Evolutionary conservation across 2,888 invertebrate genomes (phyloP).

Genomic region (Pristionchus maxplancki): DNA sequence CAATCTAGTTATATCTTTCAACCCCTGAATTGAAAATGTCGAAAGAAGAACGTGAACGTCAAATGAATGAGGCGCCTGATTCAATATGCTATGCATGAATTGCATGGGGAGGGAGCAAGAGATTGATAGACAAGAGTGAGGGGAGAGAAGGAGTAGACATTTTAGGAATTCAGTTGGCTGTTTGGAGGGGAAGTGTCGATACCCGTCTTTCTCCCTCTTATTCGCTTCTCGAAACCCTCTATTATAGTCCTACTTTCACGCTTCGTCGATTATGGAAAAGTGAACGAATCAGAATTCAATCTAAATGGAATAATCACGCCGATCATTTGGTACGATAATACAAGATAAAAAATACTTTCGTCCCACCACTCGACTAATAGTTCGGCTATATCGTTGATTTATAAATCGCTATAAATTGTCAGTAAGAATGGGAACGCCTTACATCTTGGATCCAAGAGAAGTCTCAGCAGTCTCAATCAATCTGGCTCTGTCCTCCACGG

Average conservation of each 20-base stretch:
- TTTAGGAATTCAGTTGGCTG: neutral
- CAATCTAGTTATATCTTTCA: neutral
- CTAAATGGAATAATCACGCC: no score
- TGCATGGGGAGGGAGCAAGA: neutral
- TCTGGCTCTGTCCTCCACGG: conserved; percentile 89
- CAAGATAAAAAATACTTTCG: no score
- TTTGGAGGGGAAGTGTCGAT: neutral
- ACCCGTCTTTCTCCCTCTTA: neutral
- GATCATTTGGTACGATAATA: no score
- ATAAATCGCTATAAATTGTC: neutral
- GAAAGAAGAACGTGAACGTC: neutral
- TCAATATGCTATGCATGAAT: conserved; percentile 36
- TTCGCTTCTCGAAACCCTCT: conserved; percentile 2
- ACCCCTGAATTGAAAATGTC: neutral
- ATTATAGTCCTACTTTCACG: neutral
- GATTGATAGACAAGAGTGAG: conserved; percentile 17
- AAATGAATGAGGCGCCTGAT: conserved; percentile 11
- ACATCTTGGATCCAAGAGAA: conserved; percentile 97
- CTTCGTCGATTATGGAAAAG: neutral
- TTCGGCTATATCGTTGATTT: no score
- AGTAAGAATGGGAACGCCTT: conserved; percentile 63
- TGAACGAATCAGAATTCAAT: no score
- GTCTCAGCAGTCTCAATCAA: conserved; percentile 97
- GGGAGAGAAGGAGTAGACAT: neutral
- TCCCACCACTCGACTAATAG: neutral